Evolutionary conservation across 1,140 invertebrate genomes (phyloP).

Genomic region (Drosophila takahashii): DNA sequence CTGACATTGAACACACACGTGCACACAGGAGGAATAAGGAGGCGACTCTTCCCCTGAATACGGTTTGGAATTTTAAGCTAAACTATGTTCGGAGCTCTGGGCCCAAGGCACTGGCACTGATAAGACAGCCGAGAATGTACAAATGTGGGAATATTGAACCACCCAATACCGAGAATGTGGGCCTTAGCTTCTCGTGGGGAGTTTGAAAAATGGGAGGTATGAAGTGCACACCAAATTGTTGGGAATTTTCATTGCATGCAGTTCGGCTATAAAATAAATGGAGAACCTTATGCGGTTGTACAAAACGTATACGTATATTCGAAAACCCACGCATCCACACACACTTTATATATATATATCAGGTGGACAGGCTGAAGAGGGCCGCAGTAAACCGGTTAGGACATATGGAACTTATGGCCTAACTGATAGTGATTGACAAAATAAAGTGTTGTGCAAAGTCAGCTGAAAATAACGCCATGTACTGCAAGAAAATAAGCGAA

Average conservation of each 20-base stretch:
- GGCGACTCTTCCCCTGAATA: constrained; percentile 21
- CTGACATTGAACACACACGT: constrained; percentile 36
- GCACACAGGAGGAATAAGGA: background rate
- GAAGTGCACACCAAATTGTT: constrained; percentile 17
- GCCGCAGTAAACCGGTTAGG: constrained; percentile 28
- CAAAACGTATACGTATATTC: background rate
- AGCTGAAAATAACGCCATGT: constrained; percentile 4
- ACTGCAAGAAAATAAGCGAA: background rate
- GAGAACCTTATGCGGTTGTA: constrained; percentile 64
- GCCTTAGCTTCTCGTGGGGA: constrained; percentile 7
- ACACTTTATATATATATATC: constrained; percentile 5
- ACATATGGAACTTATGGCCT: constrained; percentile 26
- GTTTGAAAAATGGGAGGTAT: background rate
- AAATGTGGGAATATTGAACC: constrained; percentile 42
- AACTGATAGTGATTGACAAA: constrained; percentile 65
- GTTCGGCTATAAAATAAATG: constrained; percentile 75
- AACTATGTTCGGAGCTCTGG: constrained; percentile 32
- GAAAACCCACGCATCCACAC: constrained; percentile 39
- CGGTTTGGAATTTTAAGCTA: constrained; percentile 41
- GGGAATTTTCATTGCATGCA: constrained; percentile 73
- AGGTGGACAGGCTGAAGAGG: constrained; percentile 18
- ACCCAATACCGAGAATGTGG: constrained; percentile 27
- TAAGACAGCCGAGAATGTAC: constrained; percentile 61
- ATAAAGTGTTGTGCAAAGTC: constrained; percentile 21
- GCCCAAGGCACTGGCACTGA: constrained; percentile 55